A percentile compares a stretch with the other conserved stretches of the same genome.
These are phyloP conservation scores for Aradophagus sp. DNA, from an alignment of 1,140 invertebrate genomes.

Conservation along the genomic window DNA sequence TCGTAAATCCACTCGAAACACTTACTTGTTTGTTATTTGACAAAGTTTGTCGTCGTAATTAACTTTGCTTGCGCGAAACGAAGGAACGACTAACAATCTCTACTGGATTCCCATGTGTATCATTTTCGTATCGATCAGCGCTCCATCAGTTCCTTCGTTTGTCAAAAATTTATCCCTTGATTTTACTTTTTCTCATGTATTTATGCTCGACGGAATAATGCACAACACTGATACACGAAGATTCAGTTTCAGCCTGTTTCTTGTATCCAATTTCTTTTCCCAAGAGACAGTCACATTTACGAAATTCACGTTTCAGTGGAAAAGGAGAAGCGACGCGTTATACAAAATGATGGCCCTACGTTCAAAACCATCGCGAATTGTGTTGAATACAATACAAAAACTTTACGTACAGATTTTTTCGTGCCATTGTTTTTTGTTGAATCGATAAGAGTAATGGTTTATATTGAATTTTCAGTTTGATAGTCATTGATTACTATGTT, in stretches of 20 bases:
- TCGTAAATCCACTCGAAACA: conserved; percentile 33
- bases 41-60: too few species aligned
- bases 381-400: too few species aligned
- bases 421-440: too few species aligned
- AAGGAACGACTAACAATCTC: conserved; percentile 37
- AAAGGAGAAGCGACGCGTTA: conserved; percentile 21
- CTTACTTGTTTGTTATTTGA: conserved; percentile 21
- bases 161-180: too few species aligned
- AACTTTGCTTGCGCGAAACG: conserved; percentile 27
- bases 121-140: conserved; percentile 28
- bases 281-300: conserved; percentile 40
- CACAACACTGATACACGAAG: conserved; percentile 51
- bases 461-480: too few species aligned
- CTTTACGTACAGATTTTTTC: too few species aligned
- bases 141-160: conserved; percentile 22
- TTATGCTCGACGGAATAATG: conserved; percentile 37
- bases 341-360: conserved; percentile 10
- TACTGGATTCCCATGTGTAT: conserved; percentile 7
- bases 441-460: too few species aligned
- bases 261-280: too few species aligned
- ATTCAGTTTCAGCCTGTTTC: conserved; percentile 41
- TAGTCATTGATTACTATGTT: too few species aligned
- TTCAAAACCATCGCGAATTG: too few species aligned
- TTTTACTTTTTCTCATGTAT: conserved; percentile 22
- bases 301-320: conserved; percentile 26